Percentiles rank a stretch among this genome's conserved stretches.
phyloP scores from a whole-genome alignment of 2,113 vertebrate genomes.

The Eulemur rufifrons region DNA sequence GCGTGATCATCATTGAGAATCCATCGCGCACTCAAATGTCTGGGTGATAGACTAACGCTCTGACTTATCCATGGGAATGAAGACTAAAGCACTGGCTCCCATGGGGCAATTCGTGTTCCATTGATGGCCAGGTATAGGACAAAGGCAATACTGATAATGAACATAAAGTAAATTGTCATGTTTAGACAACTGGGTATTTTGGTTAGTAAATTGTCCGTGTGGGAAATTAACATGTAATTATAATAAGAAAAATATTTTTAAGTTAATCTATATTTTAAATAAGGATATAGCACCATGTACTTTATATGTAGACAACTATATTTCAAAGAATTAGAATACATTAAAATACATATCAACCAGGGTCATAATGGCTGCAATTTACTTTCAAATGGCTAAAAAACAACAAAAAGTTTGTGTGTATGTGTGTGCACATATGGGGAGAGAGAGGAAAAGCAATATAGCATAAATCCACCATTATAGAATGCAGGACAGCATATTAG shows the following conservation, averaged over 20 bases:
- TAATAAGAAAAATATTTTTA: background rate
- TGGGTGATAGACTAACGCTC: background rate
- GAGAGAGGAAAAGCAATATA: background rate
- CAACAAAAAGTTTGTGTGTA: background rate
- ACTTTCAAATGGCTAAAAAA: background rate
- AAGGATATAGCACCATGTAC: background rate
- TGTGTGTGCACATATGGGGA: background rate
- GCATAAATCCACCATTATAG: background rate
- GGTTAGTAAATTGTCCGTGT: background rate
- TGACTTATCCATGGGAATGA: background rate
- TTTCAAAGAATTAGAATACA: conserved; percentile 14
- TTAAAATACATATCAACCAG: background rate
- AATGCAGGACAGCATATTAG: background rate
- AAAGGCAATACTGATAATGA: background rate
- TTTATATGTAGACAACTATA: background rate
- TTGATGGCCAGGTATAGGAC: background rate
- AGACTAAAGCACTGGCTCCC: background rate
- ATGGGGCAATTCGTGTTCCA: background rate
- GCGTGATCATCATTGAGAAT: background rate
- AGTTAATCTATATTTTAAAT: background rate
- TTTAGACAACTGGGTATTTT: background rate
- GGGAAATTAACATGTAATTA: conserved; percentile 4
- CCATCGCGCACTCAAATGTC: background rate
- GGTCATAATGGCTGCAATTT: background rate
- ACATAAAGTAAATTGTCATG: background rate